These are phyloP conservation scores for Nudaria mundana DNA, from an alignment of 2,888 invertebrate genomes.

Conservation along the genomic window DNA sequence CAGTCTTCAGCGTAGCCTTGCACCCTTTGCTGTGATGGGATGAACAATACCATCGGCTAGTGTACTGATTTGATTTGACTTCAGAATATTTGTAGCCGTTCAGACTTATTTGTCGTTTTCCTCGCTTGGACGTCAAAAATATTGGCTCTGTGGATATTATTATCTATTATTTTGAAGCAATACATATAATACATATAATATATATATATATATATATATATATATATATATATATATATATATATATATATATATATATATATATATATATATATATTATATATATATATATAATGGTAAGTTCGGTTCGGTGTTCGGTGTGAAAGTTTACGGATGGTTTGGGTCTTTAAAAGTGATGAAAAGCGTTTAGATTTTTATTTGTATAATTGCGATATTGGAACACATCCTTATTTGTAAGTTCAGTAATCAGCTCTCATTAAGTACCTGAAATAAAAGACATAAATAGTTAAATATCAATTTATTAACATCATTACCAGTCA, in stretches of 20 bases:
- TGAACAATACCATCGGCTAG: conserved; percentile 30
- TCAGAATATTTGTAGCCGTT: conserved; percentile 15
- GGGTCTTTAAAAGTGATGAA: too few species aligned
- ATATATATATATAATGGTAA: too few species aligned
- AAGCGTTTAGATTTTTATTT: too few species aligned
- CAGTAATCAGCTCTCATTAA: neutral
- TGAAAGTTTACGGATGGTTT: too few species aligned
- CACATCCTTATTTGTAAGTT: too few species aligned
- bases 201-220: too few species aligned
- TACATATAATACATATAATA: too few species aligned
- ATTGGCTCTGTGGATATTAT: conserved; percentile 3
- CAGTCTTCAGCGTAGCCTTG: conserved; percentile 33
- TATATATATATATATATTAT: too few species aligned
- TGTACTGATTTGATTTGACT: neutral
- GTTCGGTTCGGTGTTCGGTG: too few species aligned
- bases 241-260: too few species aligned
- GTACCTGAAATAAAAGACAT: conserved; percentile 21
- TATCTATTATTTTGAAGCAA: neutral
- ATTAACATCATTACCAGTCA: neutral
- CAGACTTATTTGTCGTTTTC: conserved; percentile 13
- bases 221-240: too few species aligned
- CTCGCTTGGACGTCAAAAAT: conserved; percentile 13
- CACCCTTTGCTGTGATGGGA: conserved; percentile 33
- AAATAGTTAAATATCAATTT: conserved; percentile 8
- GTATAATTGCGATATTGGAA: too few species aligned